Percentiles rank a stretch among this genome's conserved stretches.
These are phyloP conservation scores for Umimayanthus chanpuru DNA, from an alignment of 92 coral and sea anemone species.

Conservation along the genomic window DNA sequence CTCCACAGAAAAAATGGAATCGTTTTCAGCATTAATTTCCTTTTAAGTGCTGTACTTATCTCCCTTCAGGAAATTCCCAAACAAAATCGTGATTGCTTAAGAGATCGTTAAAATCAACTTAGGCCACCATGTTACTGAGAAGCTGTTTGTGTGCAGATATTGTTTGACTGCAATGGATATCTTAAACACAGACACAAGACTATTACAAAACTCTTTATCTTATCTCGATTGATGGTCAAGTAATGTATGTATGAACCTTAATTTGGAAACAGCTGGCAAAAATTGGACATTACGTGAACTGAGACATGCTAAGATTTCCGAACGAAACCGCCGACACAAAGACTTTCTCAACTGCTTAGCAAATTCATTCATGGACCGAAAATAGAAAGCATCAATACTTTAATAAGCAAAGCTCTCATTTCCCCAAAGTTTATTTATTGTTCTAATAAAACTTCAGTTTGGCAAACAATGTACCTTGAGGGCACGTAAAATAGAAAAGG, in stretches of 20 bases:
- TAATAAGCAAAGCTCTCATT: not conserved
- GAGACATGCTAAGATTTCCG: slow-evolving; percentile 17
- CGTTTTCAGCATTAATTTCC: slow-evolving; percentile 42
- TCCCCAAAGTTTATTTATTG: not conserved
- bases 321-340: slow-evolving; percentile 28
- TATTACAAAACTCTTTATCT: slow-evolving; percentile 10
- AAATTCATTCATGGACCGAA: not conserved
- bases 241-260: slow-evolving; percentile 27
- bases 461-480: not conserved
- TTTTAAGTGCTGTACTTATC: slow-evolving; percentile 32
- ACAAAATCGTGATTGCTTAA: slow-evolving; percentile 37
- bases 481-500: not conserved
- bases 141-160: not conserved
- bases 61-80: slow-evolving; percentile 37
- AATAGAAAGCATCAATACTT: slow-evolving; percentile 1
- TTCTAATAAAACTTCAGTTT: not conserved
- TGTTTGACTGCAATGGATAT: slow-evolving; percentile 13
- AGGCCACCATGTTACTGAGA: slow-evolving; percentile 18
- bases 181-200: slow-evolving; percentile 17
- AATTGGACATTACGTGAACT: not conserved
- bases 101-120: slow-evolving; percentile 33
- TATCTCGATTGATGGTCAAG: slow-evolving; percentile 27
- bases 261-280: slow-evolving; percentile 26
- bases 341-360: not conserved
- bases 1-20: slow-evolving; percentile 29